Conservation (phyloP, 2,797 vertebrate genomes). For the Pteropus rufus region DNA sequence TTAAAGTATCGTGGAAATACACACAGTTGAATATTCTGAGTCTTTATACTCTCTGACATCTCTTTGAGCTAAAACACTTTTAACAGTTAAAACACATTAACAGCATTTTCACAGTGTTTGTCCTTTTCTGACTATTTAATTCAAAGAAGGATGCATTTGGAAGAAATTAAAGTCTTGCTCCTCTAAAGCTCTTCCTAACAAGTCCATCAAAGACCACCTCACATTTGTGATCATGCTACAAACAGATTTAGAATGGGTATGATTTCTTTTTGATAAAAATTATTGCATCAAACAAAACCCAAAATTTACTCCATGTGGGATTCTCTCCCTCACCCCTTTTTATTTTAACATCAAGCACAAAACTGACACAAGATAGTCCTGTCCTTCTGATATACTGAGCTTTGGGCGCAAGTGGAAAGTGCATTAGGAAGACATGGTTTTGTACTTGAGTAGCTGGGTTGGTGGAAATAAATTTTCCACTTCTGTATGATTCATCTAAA, state of each 20-base stretch:
- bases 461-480: not conserved
- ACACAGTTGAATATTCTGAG: not conserved
- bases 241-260: not conserved
- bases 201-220: not conserved
- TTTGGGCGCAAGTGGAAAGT: not conserved
- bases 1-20: not conserved
- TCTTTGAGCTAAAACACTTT: not conserved
- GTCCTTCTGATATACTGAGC: not conserved
- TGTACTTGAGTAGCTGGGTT: not conserved
- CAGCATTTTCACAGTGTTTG: not conserved
- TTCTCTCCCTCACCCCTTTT: not conserved
- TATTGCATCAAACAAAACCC: not conserved
- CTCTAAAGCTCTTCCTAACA: not conserved
- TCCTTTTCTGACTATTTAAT: not conserved
- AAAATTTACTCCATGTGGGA: conserved; percentile 18
- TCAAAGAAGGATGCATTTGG: conserved; percentile 21
- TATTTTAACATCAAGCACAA: not conserved
- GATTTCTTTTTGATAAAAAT: conserved; percentile 35
- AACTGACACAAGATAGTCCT: not conserved
- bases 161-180: conserved; percentile 17
- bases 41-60: conserved; percentile 6
- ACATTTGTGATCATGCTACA: not conserved
- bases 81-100: not conserved
- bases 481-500: not conserved
- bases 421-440: not conserved